Base-by-base conservation (phyloP, 2,113 vertebrate species). In the Ptychochromis oligacanthus region DNA sequence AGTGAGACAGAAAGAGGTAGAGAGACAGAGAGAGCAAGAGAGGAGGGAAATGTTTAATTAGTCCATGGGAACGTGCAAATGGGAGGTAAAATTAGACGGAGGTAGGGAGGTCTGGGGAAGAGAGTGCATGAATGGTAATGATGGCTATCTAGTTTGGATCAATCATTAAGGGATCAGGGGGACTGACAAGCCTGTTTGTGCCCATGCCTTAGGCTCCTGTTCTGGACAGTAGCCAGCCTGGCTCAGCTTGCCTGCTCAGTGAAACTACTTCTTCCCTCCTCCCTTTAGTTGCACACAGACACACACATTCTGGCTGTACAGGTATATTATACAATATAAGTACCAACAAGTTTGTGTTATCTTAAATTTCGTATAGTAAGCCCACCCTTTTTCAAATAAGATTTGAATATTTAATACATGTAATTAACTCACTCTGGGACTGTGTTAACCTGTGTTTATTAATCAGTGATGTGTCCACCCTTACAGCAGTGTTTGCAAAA, bases 131-230 rank as follows among this genome's bases (percentile, higher is more conserved):
- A 88, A 88, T 91, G 79, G 86, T 93, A 93, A 93, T 93, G 92
- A 92, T 92, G 87, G 87, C 85, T 88, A 87, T 93, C 92, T 93
- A 89, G 90, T 94, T 94, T 93, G 92, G 90, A 94, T 95, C 94
- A 92, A 91, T 95, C 94, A 94, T 87, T 88, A 78, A 89, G 58
- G 89, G 91, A 93, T 93, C 85, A 88, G 87, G 90, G 84, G 86
- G 89, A 88, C 76, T 92, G 90, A 90, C 89, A 92, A 92, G 85
- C 81, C 76, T 77, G 81, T 86, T 83, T 46, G 83, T 93, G 88
- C 89, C 89, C 91, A 84, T 38, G 88, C 91, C 91, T 88, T 55
- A 88, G 93, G 93, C 93, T 93, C 75, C 89, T 40, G 86, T 83
- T 60, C 93, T 93, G 93, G 93, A 93, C 89, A 78, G 59, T 84